phyloP scores from a whole-genome alignment of 1,140 invertebrate genomes.

The Trachelipus rathkii region DNA sequence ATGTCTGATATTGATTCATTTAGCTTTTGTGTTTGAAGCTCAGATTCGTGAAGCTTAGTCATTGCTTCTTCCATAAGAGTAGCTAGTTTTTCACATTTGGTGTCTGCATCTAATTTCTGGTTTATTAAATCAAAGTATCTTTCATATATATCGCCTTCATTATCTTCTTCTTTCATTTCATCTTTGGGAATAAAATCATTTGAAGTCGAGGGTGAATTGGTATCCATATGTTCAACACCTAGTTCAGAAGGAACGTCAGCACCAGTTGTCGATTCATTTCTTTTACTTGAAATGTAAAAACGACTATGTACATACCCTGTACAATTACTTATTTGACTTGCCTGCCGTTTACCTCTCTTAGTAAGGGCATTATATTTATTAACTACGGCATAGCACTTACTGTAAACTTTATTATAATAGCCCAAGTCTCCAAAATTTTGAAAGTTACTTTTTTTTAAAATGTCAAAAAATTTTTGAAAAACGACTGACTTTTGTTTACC shows the following conservation, averaged over 20 bases:
- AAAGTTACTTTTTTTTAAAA: background rate
- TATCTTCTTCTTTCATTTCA: background rate
- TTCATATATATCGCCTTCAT: background rate
- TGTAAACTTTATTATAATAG: background rate
- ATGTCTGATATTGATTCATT: background rate
- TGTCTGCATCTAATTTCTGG: background rate
- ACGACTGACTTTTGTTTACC: background rate
- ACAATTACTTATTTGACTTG: background rate
- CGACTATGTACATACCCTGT: background rate
- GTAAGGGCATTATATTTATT: background rate
- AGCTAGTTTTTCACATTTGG: background rate
- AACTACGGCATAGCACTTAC: background rate
- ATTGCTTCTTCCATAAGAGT: background rate
- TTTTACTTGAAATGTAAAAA: background rate
- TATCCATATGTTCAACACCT: background rate
- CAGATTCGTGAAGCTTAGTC: background rate
- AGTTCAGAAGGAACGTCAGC: background rate
- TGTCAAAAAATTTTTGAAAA: background rate
- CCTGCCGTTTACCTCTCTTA: background rate
- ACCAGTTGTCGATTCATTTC: background rate
- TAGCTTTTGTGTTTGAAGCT: background rate
- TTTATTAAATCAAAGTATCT: slow-evolving; percentile 6
- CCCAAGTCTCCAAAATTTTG: background rate
- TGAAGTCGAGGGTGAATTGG: background rate
- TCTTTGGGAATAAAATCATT: background rate